Evolutionary conservation across 2,797 vertebrate species (phyloP).

Genomic region (Esox lucius): DNA sequence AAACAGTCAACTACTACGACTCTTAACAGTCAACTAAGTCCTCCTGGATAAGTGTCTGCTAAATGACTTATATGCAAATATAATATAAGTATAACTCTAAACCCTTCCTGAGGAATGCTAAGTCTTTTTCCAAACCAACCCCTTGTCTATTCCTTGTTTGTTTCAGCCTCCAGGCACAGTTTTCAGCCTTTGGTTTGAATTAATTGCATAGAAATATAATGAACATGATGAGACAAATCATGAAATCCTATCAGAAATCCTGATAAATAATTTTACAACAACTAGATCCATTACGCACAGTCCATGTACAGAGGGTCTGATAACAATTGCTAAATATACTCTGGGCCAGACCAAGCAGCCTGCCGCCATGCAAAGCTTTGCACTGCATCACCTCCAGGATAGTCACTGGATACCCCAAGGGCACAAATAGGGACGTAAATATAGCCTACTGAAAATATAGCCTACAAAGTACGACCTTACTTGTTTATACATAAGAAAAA

Average conservation of each 20-base stretch:
- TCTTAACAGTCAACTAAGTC: constrained; percentile 1
- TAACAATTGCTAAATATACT: constrained; percentile 77
- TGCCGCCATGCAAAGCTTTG: constrained; percentile 42
- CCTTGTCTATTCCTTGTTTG: constrained; percentile 1
- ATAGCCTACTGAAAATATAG: constrained; percentile 10
- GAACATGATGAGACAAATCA: no score
- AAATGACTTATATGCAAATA: not conserved
- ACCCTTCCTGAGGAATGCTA: not conserved
- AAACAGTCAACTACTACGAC: constrained; percentile 4
- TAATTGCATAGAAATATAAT: no score
- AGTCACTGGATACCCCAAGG: constrained; percentile 60
- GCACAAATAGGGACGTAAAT: constrained; percentile 30
- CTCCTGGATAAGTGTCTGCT: not conserved
- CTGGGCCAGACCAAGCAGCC: constrained; percentile 40
- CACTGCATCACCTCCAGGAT: constrained; percentile 52
- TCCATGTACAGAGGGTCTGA: constrained; percentile 67
- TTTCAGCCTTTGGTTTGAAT: not conserved
- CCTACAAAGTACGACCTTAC: constrained; percentile 36
- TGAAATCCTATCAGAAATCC: no score
- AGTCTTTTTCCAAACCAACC: not conserved
- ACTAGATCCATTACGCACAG: constrained; percentile 11
- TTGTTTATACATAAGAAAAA: constrained; percentile 34
- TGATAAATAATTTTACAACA: no score
- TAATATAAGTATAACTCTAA: not conserved
- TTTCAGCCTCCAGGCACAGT: constrained; percentile 1